Evolutionary conservation across 2,797 vertebrate species (phyloP), one percentile per base, ranked within the genome.

Genomic region (Diceros bicornis): DNA sequence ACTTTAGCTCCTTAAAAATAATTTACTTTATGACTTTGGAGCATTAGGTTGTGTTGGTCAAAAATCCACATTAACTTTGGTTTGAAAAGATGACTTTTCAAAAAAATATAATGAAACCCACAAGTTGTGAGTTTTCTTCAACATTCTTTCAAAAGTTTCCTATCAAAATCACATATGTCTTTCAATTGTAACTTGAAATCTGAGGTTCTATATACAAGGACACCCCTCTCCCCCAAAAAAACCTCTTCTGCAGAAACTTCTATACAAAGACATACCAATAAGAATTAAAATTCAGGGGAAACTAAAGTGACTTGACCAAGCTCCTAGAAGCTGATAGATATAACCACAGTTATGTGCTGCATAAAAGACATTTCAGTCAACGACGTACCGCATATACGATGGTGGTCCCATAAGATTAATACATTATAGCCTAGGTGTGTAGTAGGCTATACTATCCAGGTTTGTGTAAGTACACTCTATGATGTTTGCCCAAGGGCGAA

Each of bases 21-120:
- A 93, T 77, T 81, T 72, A 83, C n/a, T 20, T 66, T 71, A 93
- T 61, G 29, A 61, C n/a, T 91, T 52, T 44, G 41, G 27, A 83
- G 17, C 55, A 91, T 74, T 87, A 95, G 3, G 9, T n/a, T 52
- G 37, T 16, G 27, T 9, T 81, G 17, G 52, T 59, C 21, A 96
- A 93, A 89, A 83, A 74, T 59, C 52, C 75, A 91, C 37, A 90
- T 69, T 78, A 96, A 82, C 27, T 95, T 64, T 72, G 37, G 57
- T 57, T 92, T 92, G 29, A 29, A 93, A 93, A 68, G 18, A 34
- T 21, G 12, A 59, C n/a, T 84, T 89, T 64, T 13, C 23, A 75
- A 91, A 86, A 79, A 84, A 8, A 90, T 1, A 71, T n/a, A 94
- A 92, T 72, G 7, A 94, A 93, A 94, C 29, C 78, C 86, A 86